Conservation (phyloP, 2,113 vertebrate species). For the Lota lota region DNA sequence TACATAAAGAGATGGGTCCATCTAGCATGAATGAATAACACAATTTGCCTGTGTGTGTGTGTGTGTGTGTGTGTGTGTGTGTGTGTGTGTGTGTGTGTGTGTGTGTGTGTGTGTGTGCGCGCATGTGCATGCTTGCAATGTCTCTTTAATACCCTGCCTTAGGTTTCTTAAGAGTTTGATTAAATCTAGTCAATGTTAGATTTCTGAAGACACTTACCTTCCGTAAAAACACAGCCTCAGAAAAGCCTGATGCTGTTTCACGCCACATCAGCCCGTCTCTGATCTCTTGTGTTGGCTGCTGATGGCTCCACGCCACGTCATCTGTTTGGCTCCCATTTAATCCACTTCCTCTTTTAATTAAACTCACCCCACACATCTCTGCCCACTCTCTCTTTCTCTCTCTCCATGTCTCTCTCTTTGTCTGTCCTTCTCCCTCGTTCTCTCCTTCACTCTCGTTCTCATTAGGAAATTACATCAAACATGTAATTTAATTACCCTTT, state of each 20-base stretch:
- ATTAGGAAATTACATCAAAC: no score
- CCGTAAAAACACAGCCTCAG: neutral
- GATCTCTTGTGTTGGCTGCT: conserved; percentile 1
- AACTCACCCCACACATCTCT: neutral
- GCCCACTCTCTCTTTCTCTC: neutral
- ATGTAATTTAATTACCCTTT: no score
- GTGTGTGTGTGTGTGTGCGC: neutral
- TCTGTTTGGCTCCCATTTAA: conserved; percentile 15
- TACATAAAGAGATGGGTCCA: conserved; percentile 62
- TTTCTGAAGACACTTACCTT: neutral
- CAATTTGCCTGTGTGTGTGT: conserved; percentile 1
- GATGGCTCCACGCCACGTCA: conserved; percentile 17
- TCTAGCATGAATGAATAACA: conserved; percentile 27
- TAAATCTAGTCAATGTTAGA: neutral
- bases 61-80: neutral
- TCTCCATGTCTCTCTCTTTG: neutral
- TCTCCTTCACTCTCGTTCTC: neutral
- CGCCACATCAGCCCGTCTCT: neutral
- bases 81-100: conserved; percentile 1
- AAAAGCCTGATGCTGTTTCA: neutral
- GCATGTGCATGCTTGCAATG: neutral
- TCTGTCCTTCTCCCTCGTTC: conserved; percentile 3
- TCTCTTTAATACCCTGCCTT: neutral
- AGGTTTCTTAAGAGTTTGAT: neutral
- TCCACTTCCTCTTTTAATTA: conserved; percentile 24